A percentile compares a stretch with the other conserved stretches of the same genome.
These are phyloP conservation scores for Triops longicaudatus DNA, from an alignment of 1,140 invertebrate genomes.

Conservation along the genomic window DNA sequence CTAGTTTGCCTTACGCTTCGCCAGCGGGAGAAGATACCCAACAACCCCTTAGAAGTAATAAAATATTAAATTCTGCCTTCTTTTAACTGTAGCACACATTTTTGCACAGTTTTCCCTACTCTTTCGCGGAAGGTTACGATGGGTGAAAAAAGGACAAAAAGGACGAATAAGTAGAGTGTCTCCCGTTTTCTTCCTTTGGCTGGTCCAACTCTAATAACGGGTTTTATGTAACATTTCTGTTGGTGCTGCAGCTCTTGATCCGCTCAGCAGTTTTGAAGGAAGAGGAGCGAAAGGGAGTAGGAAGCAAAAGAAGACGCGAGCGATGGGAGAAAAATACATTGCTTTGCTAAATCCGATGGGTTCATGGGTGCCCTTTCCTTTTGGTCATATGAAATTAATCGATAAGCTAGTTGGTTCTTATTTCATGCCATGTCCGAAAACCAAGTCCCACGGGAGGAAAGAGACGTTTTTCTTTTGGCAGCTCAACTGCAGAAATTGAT, in stretches of 20 bases:
- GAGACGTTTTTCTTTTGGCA: not conserved
- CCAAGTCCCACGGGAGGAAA: not conserved
- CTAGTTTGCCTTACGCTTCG: too few species aligned
- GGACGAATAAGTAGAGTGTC: too few species aligned
- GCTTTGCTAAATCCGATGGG: not conserved
- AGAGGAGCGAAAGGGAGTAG: too few species aligned
- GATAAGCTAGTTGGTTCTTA: conserved; percentile 2
- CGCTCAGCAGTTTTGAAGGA: not conserved
- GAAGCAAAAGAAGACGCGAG: not conserved
- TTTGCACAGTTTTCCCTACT: too few species aligned
- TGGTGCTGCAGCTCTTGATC: not conserved
- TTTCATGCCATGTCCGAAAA: not conserved
- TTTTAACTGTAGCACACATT: too few species aligned
- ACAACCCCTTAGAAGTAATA: too few species aligned
- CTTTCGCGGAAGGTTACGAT: too few species aligned
- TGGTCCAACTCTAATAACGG: not conserved
- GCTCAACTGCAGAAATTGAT: not conserved
- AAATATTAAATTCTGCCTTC: too few species aligned
- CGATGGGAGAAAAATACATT: not conserved
- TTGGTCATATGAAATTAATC: not conserved
- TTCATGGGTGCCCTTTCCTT: not conserved
- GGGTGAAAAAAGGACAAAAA: too few species aligned
- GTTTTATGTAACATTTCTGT: not conserved
- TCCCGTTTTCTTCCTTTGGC: not conserved
- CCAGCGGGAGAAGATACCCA: too few species aligned